Evolutionary conservation across 2,888 invertebrate genomes (phyloP).

Genomic region (Bugula neritina): DNA sequence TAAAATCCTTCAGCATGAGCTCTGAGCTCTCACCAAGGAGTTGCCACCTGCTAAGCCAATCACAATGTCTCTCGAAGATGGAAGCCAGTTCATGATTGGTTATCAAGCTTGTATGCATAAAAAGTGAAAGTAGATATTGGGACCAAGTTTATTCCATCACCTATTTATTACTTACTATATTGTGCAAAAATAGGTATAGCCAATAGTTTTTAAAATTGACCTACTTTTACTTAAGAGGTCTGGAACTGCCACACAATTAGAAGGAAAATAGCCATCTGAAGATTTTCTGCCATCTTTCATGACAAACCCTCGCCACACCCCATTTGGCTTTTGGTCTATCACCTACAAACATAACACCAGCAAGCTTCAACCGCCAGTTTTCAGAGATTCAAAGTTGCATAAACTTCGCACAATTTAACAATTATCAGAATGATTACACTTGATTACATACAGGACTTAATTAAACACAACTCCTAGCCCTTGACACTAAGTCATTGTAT

Average conservation of each 20-base stretch:
- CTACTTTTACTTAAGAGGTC: slow-evolving; percentile 10
- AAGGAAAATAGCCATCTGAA: slow-evolving; percentile 53
- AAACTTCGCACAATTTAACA: background rate
- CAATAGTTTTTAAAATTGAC: too few species aligned
- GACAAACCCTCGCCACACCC: slow-evolving; percentile 52
- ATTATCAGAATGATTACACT: background rate
- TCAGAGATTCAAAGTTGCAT: background rate
- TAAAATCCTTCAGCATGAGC: too few species aligned
- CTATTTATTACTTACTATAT: too few species aligned
- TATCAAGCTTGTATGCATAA: too few species aligned
- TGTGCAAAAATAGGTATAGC: slow-evolving; percentile 13
- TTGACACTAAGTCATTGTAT: background rate
- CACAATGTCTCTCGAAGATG: too few species aligned
- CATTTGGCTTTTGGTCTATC: slow-evolving; percentile 49
- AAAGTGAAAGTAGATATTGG: too few species aligned
- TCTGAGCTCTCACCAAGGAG: too few species aligned
- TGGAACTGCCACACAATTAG: slow-evolving; percentile 31
- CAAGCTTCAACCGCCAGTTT: background rate
- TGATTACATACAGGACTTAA: background rate
- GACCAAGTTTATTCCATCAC: too few species aligned
- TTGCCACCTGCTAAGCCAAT: too few species aligned
- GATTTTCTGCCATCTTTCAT: slow-evolving; percentile 50
- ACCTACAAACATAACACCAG: slow-evolving; percentile 39
- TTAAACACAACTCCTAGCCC: background rate
- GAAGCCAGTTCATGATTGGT: too few species aligned